phyloP scores from a whole-genome alignment of 2,888 invertebrate genomes.

The Chloromyia formosa region DNA sequence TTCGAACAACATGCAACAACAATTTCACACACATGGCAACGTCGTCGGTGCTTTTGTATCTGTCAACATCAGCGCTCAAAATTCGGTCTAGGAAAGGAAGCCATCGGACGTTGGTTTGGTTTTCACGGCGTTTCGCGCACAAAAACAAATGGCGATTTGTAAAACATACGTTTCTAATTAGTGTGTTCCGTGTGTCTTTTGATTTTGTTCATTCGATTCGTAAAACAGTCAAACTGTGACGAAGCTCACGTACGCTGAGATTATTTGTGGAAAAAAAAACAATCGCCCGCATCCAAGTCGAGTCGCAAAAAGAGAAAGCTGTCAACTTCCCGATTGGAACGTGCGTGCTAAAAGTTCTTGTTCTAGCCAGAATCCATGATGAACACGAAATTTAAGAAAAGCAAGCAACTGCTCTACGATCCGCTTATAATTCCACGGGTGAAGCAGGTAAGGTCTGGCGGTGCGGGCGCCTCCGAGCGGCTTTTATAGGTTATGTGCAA shows the following conservation, averaged over 20 bases:
- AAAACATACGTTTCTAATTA: not conserved
- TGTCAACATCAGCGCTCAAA: no score
- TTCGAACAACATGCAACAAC: no score
- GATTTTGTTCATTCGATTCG: not conserved
- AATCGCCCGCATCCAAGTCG: not conserved
- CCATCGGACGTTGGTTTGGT: no score
- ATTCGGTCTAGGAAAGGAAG: no score
- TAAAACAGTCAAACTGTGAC: no score
- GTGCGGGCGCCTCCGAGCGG: not conserved
- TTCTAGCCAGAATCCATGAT: not conserved
- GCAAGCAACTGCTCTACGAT: slow-evolving; percentile 63
- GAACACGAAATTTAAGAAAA: slow-evolving; percentile 52
- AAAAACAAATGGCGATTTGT: slow-evolving; percentile 2
- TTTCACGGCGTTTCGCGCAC: not conserved
- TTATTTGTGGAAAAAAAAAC: no score
- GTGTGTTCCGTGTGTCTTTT: not conserved
- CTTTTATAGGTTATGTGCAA: slow-evolving; percentile 54
- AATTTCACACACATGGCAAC: no score
- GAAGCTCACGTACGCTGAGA: no score
- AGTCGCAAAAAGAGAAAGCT: slow-evolving; percentile 12
- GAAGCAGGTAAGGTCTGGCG: slow-evolving; percentile 63
- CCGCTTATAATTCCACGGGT: slow-evolving; percentile 70
- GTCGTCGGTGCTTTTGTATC: no score
- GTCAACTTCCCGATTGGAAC: not conserved
- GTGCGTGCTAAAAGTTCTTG: not conserved